Evolutionary conservation across 2,113 vertebrate species (phyloP), one percentile per base, ranked within the genome.

Genomic region (Irena cyanogastra): DNA sequence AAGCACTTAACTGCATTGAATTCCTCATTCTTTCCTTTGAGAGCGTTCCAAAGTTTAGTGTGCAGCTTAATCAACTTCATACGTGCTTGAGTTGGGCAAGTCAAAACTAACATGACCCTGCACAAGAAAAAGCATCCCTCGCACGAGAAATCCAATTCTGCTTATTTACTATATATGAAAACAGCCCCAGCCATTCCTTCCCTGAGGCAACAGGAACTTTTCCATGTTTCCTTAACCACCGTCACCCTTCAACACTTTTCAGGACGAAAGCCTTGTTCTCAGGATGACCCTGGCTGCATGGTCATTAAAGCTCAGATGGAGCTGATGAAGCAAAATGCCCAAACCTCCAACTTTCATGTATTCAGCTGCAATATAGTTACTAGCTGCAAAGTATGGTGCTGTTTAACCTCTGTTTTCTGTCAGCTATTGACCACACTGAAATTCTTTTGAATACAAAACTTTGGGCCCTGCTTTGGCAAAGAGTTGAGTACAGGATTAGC

Each of bases 51-150:
- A 94, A 95, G 86, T 94, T 47, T 72, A 60, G 68, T 60, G 54
- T 56, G 54, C 9, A 35, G 30, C 37, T 83, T 97, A 76, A 88
- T 95, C 82, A 92, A 86, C 78, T 93, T 97, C 83, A 82, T 97
- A 90, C 71, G 6, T 57, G 87, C 69, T 93, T 91, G 87, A 94
- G 31, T 23, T 79, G 31, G 80, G 77, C 78, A 97, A 97, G 94
- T 98, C 93, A 95, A 96, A 97, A 94, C 35, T 91, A 97, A 95
- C 60, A 85, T 80, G 91, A 94, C 45, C 94, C 84, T 1, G 53
- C 37, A 30, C 54, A 75, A 89, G 78, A 60, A 72, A 93, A 87
- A 91, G 70, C 28, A 19, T 65, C 84, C 50, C 63, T 76, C 1
- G 35, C 93, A 90, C 23, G 42, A 96, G 94, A 90, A 92, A 95